Conservation (phyloP, 1,140 invertebrate genomes). For the Dendrolimus punctatus region DNA sequence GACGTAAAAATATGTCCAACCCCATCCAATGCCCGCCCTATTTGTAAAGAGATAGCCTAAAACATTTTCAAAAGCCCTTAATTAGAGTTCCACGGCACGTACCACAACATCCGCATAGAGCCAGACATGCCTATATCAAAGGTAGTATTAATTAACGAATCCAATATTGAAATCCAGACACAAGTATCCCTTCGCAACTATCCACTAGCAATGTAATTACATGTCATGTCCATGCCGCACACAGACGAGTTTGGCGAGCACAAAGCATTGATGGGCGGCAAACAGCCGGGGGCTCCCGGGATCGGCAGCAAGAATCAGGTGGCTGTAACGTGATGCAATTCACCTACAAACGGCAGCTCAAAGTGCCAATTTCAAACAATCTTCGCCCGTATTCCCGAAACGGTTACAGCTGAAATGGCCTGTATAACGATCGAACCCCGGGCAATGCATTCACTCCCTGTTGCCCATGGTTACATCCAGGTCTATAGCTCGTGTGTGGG, state of each 20-base stretch:
- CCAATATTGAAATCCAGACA: constrained; percentile 24
- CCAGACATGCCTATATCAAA: constrained; percentile 25
- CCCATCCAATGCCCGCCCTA: too few relatives aligned
- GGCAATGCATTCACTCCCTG: constrained; percentile 16
- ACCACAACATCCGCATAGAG: constrained; percentile 29
- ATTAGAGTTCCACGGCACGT: constrained; percentile 27
- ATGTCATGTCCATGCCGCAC: constrained; percentile 42
- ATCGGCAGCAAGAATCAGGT: constrained; percentile 21
- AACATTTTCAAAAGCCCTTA: constrained; percentile 21
- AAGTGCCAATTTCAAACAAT: constrained; percentile 9
- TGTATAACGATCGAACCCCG: constrained; percentile 10
- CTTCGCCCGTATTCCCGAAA: constrained; percentile 15
- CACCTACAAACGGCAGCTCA: constrained; percentile 17
- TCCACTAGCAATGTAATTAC: constrained; percentile 49
- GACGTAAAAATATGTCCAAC: too few relatives aligned
- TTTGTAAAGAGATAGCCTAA: neutral
- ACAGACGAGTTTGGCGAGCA: constrained; percentile 35
- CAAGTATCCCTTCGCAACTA: constrained; percentile 12
- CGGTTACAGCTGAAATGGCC: constrained; percentile 13
- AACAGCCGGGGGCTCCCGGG: constrained; percentile 22
- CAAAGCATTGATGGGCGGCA: constrained; percentile 41
- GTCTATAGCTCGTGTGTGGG: constrained; percentile 17
- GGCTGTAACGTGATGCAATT: constrained; percentile 22
- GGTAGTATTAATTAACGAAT: constrained; percentile 32
- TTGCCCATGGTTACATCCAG: constrained; percentile 32